Evolutionary conservation across 2,113 vertebrate species (phyloP).

Genomic region (Amazona guildingii): DNA sequence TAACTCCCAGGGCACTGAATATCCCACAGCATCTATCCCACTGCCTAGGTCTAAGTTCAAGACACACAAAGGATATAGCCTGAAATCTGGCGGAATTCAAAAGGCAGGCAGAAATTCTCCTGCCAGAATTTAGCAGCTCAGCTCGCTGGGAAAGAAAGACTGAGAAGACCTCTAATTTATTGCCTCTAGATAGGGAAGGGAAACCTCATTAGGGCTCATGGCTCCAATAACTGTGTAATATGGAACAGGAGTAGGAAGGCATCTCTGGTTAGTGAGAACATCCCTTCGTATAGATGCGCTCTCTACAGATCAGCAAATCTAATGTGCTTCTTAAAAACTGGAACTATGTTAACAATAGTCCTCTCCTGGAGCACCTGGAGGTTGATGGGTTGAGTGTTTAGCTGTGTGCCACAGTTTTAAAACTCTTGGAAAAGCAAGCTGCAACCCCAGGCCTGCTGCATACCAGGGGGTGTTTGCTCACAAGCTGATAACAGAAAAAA

Average conservation of each 20-base stretch:
- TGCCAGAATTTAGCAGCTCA: background rate
- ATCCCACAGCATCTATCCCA: background rate
- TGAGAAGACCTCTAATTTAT: background rate
- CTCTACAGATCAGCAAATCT: background rate
- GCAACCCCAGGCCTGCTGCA: background rate
- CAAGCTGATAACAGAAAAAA: background rate
- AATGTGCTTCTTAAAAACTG: background rate
- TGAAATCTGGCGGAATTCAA: background rate
- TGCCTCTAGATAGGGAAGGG: background rate
- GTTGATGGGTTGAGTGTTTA: background rate
- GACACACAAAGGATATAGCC: background rate
- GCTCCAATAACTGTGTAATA: background rate
- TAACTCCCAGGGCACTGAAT: background rate
- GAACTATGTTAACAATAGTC: background rate
- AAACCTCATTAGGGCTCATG: background rate
- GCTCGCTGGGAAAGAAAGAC: background rate
- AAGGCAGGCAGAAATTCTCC: background rate
- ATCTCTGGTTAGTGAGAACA: background rate
- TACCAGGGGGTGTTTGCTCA: background rate
- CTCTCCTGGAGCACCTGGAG: background rate
- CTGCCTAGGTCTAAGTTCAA: background rate
- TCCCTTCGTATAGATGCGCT: background rate
- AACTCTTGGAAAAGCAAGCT: background rate
- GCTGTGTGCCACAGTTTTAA: background rate
- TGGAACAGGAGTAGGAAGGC: background rate